Evolutionary conservation across 2,797 vertebrate genomes (phyloP), one percentile per base, ranked within the genome.

Genomic region (Macropodus opercularis): DNA sequence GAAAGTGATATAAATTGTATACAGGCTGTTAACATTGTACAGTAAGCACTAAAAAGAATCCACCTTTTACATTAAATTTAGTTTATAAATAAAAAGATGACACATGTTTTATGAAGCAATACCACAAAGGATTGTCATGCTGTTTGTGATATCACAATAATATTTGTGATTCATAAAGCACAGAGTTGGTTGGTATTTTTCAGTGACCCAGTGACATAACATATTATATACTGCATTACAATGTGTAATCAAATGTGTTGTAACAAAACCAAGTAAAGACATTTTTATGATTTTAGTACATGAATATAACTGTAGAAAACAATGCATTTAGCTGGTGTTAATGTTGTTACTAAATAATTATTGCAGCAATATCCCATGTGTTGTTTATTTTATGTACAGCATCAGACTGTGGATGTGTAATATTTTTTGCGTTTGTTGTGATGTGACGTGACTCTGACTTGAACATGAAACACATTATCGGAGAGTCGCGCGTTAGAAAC

Each of bases 401-500:
- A 27, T 42, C 26, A 24, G 53, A 9, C 21, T 40, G 1, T 2
- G n/a, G 15, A 31, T 13, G 15, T 47, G 21, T 29, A 36, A n/a
- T n/a, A n/a, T n/a, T n/a, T n/a, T n/a, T n/a, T n/a, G n/a, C n/a
- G 4, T 26, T 4, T 26, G 4, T 7, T 26, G 4, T 26, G 24
- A 26, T 2, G 26, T 12, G 12, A 3, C 19, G 22, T 52, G 13
- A 38, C 12, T 44, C 19, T 65, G 55, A 38, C 56, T n/a, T n/a
- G n/a, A n/a, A n/a, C n/a, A 21, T 24, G 3, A 41, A 46, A 38
- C 22, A 63, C 54, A 51, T 15, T 76, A 66, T 61, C 60, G 6
- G 38, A 44, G 49, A 78, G 15, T 26, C 17, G 54, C 47, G 63
- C 40, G 68, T 61, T 29, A 47, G 18, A 69, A 72, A 78, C 59